These are phyloP conservation scores for Phragmatobia fuliginosa DNA, from an alignment of 2,888 invertebrate species.

Conservation along the genomic window DNA sequence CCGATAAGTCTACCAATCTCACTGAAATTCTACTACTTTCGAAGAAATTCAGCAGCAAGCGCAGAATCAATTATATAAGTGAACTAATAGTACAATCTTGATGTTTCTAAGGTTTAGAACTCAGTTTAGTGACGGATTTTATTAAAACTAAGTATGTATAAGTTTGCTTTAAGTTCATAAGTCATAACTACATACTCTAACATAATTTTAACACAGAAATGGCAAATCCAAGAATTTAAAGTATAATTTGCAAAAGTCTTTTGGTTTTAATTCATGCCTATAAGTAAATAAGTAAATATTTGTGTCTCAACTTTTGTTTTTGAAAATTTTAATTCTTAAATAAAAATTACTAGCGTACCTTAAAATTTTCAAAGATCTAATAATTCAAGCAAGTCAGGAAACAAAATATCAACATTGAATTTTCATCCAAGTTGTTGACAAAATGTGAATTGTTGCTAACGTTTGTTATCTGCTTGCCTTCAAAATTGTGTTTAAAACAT, in stretches of 20 bases:
- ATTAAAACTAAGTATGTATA: too few species aligned
- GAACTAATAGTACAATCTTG: neutral
- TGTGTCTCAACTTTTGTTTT: too few species aligned
- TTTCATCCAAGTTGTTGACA: conserved; percentile 3
- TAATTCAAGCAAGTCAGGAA: neutral
- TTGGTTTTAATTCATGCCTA: too few species aligned
- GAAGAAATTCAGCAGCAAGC: neutral
- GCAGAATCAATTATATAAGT: neutral
- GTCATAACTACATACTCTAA: too few species aligned
- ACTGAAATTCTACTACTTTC: conserved; percentile 1
- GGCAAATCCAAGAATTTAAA: too few species aligned
- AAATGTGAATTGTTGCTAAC: conserved; percentile 9
- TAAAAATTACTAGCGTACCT: neutral
- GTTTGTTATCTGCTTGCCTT: neutral
- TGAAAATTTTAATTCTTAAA: neutral
- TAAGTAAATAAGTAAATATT: too few species aligned
- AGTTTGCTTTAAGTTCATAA: too few species aligned
- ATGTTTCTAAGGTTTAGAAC: neutral
- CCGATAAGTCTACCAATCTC: neutral
- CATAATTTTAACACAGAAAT: too few species aligned
- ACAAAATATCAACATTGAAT: conserved; percentile 8
- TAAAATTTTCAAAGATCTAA: neutral
- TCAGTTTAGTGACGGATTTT: neutral
- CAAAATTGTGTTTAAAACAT: neutral
- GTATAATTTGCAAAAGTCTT: too few species aligned